Conservation (phyloP, 2,113 vertebrate species). For the Ceyx melanurus region DNA sequence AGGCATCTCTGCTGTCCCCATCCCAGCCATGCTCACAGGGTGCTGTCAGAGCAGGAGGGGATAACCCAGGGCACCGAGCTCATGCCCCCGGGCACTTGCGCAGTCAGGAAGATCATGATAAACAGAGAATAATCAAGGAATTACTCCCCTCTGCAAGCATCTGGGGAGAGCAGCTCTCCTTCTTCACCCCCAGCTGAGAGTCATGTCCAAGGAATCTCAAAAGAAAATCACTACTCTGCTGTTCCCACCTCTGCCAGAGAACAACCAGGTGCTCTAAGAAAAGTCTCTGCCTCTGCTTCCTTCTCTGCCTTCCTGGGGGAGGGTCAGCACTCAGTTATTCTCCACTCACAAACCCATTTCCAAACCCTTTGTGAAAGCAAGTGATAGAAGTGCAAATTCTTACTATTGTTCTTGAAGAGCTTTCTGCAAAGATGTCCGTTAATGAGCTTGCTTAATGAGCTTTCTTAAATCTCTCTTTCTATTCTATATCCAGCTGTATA, state of each 20-base stretch:
- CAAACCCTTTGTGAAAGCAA: neutral
- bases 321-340: neutral
- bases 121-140: neutral
- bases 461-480: slow-evolving; percentile 60
- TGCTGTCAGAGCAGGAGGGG: neutral
- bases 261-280: neutral
- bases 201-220: neutral
- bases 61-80: neutral
- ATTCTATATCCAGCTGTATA: slow-evolving; percentile 27
- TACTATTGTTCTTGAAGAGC: slow-evolving; percentile 19
- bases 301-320: neutral
- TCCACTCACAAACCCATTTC: neutral
- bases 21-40: neutral
- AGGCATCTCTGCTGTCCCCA: neutral
- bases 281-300: neutral
- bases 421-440: slow-evolving; percentile 44
- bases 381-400: slow-evolving; percentile 37
- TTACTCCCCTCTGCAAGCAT: neutral
- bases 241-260: neutral
- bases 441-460: slow-evolving; percentile 60
- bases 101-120: neutral
- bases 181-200: neutral
- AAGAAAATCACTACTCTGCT: neutral
- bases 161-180: neutral
- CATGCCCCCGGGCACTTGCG: neutral